These are phyloP conservation scores for Brachionichthys hirsutus DNA, from an alignment of 2,113 vertebrate genomes.

Conservation along the genomic window DNA sequence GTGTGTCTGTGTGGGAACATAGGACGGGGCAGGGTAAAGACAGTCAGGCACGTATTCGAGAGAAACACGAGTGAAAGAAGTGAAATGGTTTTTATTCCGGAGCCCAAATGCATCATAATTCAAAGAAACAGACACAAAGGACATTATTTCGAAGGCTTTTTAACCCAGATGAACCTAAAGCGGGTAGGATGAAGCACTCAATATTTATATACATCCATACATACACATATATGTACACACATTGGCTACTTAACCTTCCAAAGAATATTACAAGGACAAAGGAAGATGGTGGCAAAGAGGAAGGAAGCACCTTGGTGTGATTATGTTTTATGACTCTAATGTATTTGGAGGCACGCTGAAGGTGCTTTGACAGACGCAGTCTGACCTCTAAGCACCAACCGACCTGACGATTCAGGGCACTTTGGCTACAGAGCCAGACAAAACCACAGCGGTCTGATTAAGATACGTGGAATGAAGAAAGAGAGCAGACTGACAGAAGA, in stretches of 20 bases:
- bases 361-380: constrained; percentile 47
- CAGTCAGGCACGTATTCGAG: constrained; percentile 55
- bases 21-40: constrained; percentile 21
- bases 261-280: too few species aligned
- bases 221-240: too few species aligned
- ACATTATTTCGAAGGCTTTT: too few species aligned
- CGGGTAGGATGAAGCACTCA: too few species aligned
- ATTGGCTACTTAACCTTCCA: too few species aligned
- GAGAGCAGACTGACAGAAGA: constrained; percentile 32
- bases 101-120: constrained; percentile 48
- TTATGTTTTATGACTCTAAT: constrained; percentile 21
- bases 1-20: constrained; percentile 11
- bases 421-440: constrained; percentile 50
- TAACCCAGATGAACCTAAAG: too few species aligned
- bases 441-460: constrained; percentile 59
- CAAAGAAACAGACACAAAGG: constrained; percentile 25
- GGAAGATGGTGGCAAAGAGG: constrained; percentile 9
- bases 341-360: constrained; percentile 1
- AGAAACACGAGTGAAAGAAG: constrained; percentile 54
- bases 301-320: constrained; percentile 24
- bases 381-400: constrained; percentile 17
- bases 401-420: constrained; percentile 20
- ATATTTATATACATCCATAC: too few species aligned
- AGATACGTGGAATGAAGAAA: constrained; percentile 32
- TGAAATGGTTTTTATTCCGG: constrained; percentile 62